Conservation (phyloP, 2,113 vertebrate species). For the Sardina pilchardus region DNA sequence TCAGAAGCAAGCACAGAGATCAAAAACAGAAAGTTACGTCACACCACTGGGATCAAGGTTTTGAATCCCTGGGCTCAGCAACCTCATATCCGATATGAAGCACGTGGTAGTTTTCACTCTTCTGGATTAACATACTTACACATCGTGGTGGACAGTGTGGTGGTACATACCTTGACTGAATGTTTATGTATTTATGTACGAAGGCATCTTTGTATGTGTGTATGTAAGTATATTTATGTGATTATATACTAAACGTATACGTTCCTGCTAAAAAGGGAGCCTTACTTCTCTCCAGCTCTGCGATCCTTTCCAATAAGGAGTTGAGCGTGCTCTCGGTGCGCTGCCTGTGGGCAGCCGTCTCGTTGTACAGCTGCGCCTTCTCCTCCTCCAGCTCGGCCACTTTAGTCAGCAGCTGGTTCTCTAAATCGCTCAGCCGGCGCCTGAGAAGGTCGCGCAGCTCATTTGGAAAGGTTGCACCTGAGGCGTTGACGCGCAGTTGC, state of each 20-base stretch:
- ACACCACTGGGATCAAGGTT: background rate
- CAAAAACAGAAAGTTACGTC: background rate
- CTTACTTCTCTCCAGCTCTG: conserved; percentile 91
- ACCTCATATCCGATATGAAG: background rate
- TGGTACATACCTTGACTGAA: background rate
- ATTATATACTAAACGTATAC: background rate
- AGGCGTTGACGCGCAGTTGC: conserved; percentile 80
- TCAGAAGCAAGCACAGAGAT: background rate
- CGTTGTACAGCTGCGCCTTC: conserved; percentile 92
- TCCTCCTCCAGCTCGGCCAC: conserved; percentile 95
- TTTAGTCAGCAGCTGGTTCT: conserved; percentile 89
- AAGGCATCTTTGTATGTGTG: background rate
- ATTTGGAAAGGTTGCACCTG: conserved; percentile 68
- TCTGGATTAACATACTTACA: background rate
- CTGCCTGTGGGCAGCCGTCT: conserved; percentile 88
- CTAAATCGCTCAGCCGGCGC: conserved; percentile 84
- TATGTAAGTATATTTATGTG: background rate
- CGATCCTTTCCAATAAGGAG: conserved; percentile 88
- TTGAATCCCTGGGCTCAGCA: conserved; percentile 12
- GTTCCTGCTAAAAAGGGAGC: background rate
- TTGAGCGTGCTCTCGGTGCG: conserved; percentile 88
- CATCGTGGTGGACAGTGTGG: background rate
- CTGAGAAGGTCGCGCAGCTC: conserved; percentile 92
- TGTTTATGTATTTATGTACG: background rate
- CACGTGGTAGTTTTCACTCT: conserved; percentile 10